Evolutionary conservation across 2,797 vertebrate genomes (phyloP), one percentile per base, ranked within the genome.

Genomic region (Sebastes taczanowskii): DNA sequence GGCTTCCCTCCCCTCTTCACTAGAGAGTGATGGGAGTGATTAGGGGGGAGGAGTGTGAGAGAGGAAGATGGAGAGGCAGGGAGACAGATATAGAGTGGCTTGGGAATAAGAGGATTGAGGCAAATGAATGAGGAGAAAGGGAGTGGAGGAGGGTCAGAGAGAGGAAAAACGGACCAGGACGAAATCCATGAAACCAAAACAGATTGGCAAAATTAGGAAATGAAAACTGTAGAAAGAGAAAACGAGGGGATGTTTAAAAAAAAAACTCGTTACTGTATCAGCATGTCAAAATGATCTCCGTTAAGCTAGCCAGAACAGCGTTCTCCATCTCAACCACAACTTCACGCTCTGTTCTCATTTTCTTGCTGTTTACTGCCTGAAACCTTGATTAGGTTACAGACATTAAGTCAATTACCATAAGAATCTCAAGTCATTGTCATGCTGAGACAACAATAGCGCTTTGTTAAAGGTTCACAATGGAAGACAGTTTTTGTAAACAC

Each of bases 21-120:
- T 58, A 76, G 86, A 85, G 82, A 91, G 87, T 64, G 87, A 88
- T 87, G 77, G 76, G 49, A 84, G 87, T 79, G 92, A 90, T 91
- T 91, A 86, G 38, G 73, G 74, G 72, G 89, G 72, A 82, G 86
- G 78, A 59, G 83, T 79, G 74, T 55, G 74, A 80, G 78, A 66
- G 79, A 83, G 81, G 69, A 80, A 80, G 88, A 91, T 87, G 85
- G 77, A 91, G 74, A 81, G 72, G 73, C 77, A 27, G 76, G 58
- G 65, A 89, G 90, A 86, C 84, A 84, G 87, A 88, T 90, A 89
- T 77, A 72, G 71, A 89, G 83, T 87, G 81, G 61, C 86, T 72
- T 25, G 87, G 83, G 87, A 90, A 80, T 86, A 82, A 73, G 69
- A 88, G 82, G 75, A 78, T 78, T 62, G 85, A 88, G 74, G 68